A percentile compares a stretch with the other conserved stretches of the same genome.
phyloP scores from a whole-genome alignment of 2,888 invertebrate genomes.

The Druceiella hillmani region DNA sequence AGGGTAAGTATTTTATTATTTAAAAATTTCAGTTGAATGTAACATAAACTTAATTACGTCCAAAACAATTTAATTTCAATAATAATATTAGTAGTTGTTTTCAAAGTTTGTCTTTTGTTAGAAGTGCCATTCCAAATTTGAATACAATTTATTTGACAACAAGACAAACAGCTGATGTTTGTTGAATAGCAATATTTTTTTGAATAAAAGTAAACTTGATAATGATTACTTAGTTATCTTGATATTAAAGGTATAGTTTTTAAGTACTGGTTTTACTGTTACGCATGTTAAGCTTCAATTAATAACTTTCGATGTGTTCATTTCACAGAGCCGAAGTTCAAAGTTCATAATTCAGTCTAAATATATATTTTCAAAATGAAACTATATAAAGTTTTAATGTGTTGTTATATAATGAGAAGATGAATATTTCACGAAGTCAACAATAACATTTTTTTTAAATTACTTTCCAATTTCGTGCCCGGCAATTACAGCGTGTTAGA shows the following conservation, averaged over 20 bases:
- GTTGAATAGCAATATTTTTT: neutral
- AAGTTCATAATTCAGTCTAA: slow-evolving; percentile 37
- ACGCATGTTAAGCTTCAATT: slow-evolving; percentile 45
- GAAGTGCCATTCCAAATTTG: too few species aligned
- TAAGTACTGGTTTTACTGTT: slow-evolving; percentile 25
- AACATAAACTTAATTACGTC: too few species aligned
- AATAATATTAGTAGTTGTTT: too few species aligned
- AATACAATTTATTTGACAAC: neutral
- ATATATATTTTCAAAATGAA: neutral
- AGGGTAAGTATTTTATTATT: slow-evolving; percentile 43
- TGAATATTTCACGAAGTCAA: neutral
- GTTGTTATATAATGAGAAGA: neutral
- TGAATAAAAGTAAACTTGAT: neutral
- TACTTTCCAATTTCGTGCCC: too few species aligned
- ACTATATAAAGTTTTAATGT: neutral
- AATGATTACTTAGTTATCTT: neutral
- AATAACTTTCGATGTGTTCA: slow-evolving; percentile 23
- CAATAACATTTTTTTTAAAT: too few species aligned
- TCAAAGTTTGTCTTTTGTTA: too few species aligned
- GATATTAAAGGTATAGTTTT: too few species aligned
- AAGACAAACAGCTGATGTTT: slow-evolving; percentile 1
- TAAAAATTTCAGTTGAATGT: too few species aligned
- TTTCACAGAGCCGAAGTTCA: slow-evolving; percentile 35
- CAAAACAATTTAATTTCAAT: too few species aligned
- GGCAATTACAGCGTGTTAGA: too few species aligned